Evolutionary conservation across 92 coral and sea anemone species (phyloP), one percentile per base, ranked within the genome.

Genomic region (Porites rus): DNA sequence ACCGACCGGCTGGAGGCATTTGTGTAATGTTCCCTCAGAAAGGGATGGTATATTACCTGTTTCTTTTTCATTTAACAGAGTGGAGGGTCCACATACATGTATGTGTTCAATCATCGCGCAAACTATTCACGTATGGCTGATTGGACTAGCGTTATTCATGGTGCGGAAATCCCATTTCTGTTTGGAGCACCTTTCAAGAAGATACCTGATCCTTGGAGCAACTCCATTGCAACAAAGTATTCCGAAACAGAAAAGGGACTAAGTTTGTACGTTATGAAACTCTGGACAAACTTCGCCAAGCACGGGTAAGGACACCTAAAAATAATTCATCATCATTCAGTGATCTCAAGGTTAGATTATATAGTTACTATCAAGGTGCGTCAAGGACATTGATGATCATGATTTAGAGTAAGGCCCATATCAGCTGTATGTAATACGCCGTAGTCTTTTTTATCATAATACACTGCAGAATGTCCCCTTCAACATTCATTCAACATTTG

Each of bases 231-330:
- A 9, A 21, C 64, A 19, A 52, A 74, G 2, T 74, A 19, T n/a
- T 52, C 64, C 0, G 31, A 74, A 20, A 52, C 19, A 52, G 78
- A 74, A 53, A 74, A 74, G 24, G 78, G 78, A 1, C 12, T 74
- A 11, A 74, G 78, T 74, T 54, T 64, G 67, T 68, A 85, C 46
- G 66, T 91, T 38, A 95, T 95, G 89, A 79, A 77, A 76, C 69
- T 91, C 28, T 95, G 98, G 98, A 83, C 94, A 25, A 82, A 89
- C 76, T 95, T 95, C 84, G 96, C 98, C 12, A 95, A 95, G 81
- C 72, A 80, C 61, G 98, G 98, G 98, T 95, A 88, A 72, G 96
- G 28, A 56, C 61, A 56, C 61, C 4, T 56, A 8, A 56, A 54
- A 56, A 56, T 56, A 14, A 38, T 38, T 38, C 46, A 38, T 4